Evolutionary conservation across 1,140 invertebrate genomes (phyloP).

Genomic region (Scaptomyza pallida): DNA sequence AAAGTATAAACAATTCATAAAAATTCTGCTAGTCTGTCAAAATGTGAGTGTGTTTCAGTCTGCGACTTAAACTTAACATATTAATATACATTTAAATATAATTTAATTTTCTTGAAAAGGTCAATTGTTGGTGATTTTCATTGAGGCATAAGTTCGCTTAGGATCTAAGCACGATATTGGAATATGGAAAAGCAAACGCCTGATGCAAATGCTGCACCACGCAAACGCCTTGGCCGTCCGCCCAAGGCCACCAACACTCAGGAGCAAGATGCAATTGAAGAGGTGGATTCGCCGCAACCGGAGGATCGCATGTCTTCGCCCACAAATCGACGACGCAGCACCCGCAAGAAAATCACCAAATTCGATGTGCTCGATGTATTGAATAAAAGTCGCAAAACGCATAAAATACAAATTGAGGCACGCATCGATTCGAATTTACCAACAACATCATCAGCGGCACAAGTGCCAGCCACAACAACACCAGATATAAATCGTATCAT

Average conservation of each 20-base stretch:
- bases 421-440: constrained; percentile 74
- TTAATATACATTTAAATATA: not conserved
- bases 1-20: constrained; percentile 29
- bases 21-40: not conserved
- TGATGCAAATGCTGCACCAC: constrained; percentile 20
- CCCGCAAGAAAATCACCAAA: constrained; percentile 77
- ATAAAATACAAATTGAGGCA: constrained; percentile 82
- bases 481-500: constrained; percentile 11
- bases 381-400: constrained; percentile 74
- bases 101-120: not conserved
- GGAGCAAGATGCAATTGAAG: constrained; percentile 5
- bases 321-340: constrained; percentile 72
- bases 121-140: not conserved
- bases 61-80: too few species aligned
- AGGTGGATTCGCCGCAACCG: not conserved
- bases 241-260: constrained; percentile 22
- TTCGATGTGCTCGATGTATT: constrained; percentile 77
- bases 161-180: not conserved
- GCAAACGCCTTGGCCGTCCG: constrained; percentile 38
- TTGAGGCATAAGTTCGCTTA: not conserved
- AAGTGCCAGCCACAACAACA: not conserved
- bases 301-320: constrained; percentile 22
- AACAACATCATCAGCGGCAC: not conserved
- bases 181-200: constrained; percentile 25
- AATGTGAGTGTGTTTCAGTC: not conserved